Evolutionary conservation across 2,888 invertebrate genomes (phyloP), one percentile per base, ranked within the genome.

Genomic region (Nebria salina): DNA sequence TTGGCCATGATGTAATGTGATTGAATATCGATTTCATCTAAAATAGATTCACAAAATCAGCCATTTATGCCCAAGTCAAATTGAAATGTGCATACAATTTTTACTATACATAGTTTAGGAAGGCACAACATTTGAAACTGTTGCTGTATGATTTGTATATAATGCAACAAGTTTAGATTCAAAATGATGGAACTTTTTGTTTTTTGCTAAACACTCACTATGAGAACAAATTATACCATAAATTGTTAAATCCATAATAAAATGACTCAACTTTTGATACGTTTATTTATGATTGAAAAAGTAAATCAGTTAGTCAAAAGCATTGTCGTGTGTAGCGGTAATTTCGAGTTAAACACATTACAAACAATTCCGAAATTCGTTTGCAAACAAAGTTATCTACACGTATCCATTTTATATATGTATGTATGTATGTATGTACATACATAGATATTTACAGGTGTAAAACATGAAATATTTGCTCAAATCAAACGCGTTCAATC

Each of bases 1-100:
- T 68, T 75, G 75, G 75, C 80, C 72, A 80, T 75, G 20, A 80
- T 80, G 75, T 80, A 80, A 80, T 75, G 80, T 80, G 80, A 80
- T 80, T 80, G 80, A 80, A 80, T 80, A 80, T 80, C 72, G 80
- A 80, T 80, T 70, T 70, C n/a, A 11, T 8, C 13, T 11, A 13
- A 70, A 70, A 4, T 34, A 13, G 13, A 25, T 70, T 20, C 20
- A 20, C 20, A 20, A 20, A 20, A 20, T 20, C 20, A 20, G 20
- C 20, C 20, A 20, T 20, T 20, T 20, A 20, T 20, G 20, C 20
- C 20, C 20, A 20, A 20, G 20, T 20, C 20, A 20, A 20, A 20
- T 20, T 20, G 20, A 20, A 20, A 20, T 20, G 20, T 20, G 20
- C 20, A 20, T 20, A 20, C 20, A 20, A 20, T 20, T 20, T 20